Evolutionary conservation across 2,113 vertebrate species (phyloP).

Genomic region (Anolis carolinensis): DNA sequence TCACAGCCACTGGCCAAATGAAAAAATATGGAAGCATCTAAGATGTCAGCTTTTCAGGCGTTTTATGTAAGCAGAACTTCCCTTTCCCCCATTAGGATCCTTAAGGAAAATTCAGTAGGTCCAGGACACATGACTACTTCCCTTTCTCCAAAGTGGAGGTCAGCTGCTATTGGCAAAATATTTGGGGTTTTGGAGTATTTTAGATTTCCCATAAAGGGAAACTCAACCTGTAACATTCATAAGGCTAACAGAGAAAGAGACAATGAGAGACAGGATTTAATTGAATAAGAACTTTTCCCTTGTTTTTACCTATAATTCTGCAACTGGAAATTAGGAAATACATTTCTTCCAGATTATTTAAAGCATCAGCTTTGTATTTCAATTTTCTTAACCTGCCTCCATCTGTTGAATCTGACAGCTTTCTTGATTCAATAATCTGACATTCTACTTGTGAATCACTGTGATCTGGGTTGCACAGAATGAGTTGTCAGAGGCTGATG

Average conservation of each 20-base stretch:
- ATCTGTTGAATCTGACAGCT: background rate
- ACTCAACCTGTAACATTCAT: no score
- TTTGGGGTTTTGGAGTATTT: no score
- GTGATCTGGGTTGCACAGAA: background rate
- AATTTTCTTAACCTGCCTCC: background rate
- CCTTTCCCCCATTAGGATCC: no score
- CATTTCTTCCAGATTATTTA: background rate
- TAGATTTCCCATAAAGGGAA: no score
- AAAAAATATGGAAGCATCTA: no score
- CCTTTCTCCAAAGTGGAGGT: no score
- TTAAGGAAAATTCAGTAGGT: no score
- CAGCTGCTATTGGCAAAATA: no score
- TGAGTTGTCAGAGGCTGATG: background rate
- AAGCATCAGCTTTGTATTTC: background rate
- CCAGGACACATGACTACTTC: no score
- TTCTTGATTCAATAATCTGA: background rate
- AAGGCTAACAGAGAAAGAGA: background rate
- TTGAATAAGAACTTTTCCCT: background rate
- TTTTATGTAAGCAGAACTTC: no score
- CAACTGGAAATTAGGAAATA: background rate
- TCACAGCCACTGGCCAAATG: no score
- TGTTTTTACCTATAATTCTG: background rate
- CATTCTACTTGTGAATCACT: background rate
- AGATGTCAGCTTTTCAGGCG: no score
- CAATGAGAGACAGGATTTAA: background rate